Evolutionary conservation across 2,797 vertebrate genomes (phyloP), one percentile per base, ranked within the genome.

Genomic region (Arremon brunneinucha): DNA sequence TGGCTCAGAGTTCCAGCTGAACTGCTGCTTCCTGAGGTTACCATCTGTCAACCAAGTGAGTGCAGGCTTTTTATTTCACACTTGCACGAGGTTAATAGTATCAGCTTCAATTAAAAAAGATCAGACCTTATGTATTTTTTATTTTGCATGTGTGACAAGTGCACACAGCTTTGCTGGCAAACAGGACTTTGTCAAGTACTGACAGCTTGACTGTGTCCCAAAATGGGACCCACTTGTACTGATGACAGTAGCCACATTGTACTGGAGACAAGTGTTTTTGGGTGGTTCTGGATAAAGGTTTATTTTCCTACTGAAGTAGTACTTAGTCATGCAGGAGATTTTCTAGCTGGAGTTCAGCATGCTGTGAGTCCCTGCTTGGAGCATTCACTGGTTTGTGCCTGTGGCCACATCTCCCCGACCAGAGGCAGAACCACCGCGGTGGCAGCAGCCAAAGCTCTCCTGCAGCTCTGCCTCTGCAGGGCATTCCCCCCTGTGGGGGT

Each of bases 241-340:
- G 55, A 49, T 71, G n/a, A 47, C 14, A 76, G 50, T 16, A 90
- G 11, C 23, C 11, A 5, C 39, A 16, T 59, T 65, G 20, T 12
- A 30, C 11, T 27, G 62, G 39, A 56, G 37, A 74, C 37, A 43
- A 94, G 65, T 74, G 57, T 0, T 37, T 81, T 69, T 64, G 77
- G 67, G 83, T 87, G 74, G 56, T 34, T 95, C 86, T 68, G 68
- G 41, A 24, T 92, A 95, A 93, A 84, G 44, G 35, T 95, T 92
- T 93, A 84, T 96, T 95, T 96, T 96, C 92, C 88, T 70, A 53
- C 44, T 95, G 88, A 95, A 92, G 77, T 82, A 74, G 90, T 67
- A 89, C 80, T 85, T 84, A 96, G 81, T 90, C 86, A 94, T 77
- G 90, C 5, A 3, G 93, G 69, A 91, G 72, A 82, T 86, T 88